Conservation (phyloP, 2,888 invertebrate genomes). For the Halictus quadricinctus region DNA sequence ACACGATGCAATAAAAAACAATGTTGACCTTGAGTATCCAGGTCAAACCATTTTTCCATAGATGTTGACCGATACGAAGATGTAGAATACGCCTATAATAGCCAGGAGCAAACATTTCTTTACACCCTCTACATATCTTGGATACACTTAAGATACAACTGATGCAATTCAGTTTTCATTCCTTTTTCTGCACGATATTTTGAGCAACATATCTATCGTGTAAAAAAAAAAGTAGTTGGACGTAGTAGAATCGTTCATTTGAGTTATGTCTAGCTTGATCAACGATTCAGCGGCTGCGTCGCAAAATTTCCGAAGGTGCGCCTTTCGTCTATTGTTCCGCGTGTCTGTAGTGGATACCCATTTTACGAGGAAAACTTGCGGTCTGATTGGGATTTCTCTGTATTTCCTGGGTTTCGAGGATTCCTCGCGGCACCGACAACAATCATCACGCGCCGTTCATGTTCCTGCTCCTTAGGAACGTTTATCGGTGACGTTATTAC, state of each 20-base stretch:
- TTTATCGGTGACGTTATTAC: neutral
- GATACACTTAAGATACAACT: no score
- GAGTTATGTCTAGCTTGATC: neutral
- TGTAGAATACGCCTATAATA: no score
- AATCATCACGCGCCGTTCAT: neutral
- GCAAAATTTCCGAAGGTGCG: no score
- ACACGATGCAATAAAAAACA: no score
- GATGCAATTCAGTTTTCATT: no score
- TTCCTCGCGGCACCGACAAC: neutral
- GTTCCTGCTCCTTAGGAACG: neutral
- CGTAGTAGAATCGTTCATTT: no score
- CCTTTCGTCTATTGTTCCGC: no score
- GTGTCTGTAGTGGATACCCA: neutral
- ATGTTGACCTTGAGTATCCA: neutral
- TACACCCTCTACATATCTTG: neutral
- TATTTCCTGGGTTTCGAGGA: conserved; percentile 2
- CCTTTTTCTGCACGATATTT: no score
- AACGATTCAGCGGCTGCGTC: neutral
- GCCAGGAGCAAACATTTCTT: neutral
- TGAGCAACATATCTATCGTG: no score
- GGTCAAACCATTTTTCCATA: neutral
- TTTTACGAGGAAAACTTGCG: neutral
- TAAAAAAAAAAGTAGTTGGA: no score
- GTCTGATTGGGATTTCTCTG: neutral
- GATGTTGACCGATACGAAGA: no score